Evolutionary conservation across 2,113 vertebrate genomes (phyloP).

Genomic region (Urocolius indicus): DNA sequence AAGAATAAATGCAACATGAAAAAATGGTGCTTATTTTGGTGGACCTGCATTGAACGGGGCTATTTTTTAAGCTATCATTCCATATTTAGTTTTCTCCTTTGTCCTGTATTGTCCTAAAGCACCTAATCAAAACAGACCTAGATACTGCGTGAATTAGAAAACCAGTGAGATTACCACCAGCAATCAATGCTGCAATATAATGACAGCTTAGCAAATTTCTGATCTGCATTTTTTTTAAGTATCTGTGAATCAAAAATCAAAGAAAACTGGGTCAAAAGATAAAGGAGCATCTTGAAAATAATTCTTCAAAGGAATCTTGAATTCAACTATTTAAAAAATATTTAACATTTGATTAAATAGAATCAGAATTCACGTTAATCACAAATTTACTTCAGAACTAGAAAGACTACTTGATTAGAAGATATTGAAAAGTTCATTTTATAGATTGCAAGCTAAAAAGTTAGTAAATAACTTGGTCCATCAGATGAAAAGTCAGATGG

Average conservation of each 20-base stretch:
- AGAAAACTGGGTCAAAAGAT: not conserved
- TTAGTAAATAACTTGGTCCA: not conserved
- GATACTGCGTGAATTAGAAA: constrained; percentile 24
- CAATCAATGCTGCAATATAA: constrained; percentile 10
- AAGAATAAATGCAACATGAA: constrained; percentile 28
- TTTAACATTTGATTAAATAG: not conserved
- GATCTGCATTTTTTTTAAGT: not conserved
- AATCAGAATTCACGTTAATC: not conserved
- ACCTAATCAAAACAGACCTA: constrained; percentile 29
- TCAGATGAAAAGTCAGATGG: not conserved
- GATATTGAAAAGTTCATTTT: not conserved
- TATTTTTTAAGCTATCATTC: constrained; percentile 10
- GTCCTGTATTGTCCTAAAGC: not conserved
- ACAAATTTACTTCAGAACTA: not conserved
- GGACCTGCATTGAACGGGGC: not conserved
- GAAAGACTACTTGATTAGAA: not conserved
- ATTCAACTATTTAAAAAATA: not conserved
- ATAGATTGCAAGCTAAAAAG: not conserved
- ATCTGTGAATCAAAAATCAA: not conserved
- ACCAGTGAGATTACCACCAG: not conserved
- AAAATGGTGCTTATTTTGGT: constrained; percentile 15
- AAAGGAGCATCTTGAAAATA: not conserved
- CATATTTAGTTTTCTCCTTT: constrained; percentile 18
- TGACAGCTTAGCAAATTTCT: not conserved
- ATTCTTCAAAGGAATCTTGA: not conserved